Conservation (phyloP, 2,113 vertebrate species). For the Takifugu flavidus region DNA sequence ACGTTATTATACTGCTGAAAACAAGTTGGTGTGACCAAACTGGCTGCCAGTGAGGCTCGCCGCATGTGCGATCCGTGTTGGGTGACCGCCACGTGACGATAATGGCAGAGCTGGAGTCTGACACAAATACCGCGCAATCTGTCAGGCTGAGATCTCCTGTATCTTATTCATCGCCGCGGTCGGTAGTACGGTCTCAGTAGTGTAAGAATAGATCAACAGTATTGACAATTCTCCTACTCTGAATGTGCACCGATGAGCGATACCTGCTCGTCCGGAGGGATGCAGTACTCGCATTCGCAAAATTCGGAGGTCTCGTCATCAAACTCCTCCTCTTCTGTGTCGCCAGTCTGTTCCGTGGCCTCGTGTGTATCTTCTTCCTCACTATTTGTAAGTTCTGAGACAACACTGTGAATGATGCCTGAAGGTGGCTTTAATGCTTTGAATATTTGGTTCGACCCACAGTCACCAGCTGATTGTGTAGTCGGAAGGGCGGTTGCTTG, state of each 20-base stretch:
- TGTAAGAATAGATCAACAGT: slow-evolving; percentile 21
- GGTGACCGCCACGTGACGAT: slow-evolving; percentile 25
- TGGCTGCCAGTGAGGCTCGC: slow-evolving; percentile 17
- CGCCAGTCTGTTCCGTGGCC: slow-evolving; percentile 30
- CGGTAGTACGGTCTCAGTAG: neutral
- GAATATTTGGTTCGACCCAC: slow-evolving; percentile 11
- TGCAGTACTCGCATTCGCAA: slow-evolving; percentile 76
- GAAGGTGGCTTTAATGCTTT: slow-evolving; percentile 11
- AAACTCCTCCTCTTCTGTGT: slow-evolving; percentile 63
- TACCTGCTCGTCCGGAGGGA: slow-evolving; percentile 67
- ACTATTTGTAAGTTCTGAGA: slow-evolving; percentile 6
- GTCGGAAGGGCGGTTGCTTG: neutral
- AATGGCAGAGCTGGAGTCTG: slow-evolving; percentile 28
- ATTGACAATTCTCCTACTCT: too few species aligned
- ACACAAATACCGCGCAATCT: slow-evolving; percentile 37
- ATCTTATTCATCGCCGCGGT: slow-evolving; percentile 1
- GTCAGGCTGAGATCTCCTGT: slow-evolving; percentile 17
- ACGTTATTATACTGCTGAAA: slow-evolving; percentile 52
- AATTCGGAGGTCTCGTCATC: slow-evolving; percentile 60
- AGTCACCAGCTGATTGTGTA: slow-evolving; percentile 11
- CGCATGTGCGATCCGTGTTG: slow-evolving; percentile 13
- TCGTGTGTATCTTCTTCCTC: slow-evolving; percentile 15
- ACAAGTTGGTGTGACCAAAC: slow-evolving; percentile 35
- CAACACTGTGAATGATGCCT: slow-evolving; percentile 61
- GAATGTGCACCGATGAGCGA: slow-evolving; percentile 1